Evolutionary conservation across 2,888 invertebrate genomes (phyloP), one percentile per base, ranked within the genome.

Genomic region (Globia sparganii): DNA sequence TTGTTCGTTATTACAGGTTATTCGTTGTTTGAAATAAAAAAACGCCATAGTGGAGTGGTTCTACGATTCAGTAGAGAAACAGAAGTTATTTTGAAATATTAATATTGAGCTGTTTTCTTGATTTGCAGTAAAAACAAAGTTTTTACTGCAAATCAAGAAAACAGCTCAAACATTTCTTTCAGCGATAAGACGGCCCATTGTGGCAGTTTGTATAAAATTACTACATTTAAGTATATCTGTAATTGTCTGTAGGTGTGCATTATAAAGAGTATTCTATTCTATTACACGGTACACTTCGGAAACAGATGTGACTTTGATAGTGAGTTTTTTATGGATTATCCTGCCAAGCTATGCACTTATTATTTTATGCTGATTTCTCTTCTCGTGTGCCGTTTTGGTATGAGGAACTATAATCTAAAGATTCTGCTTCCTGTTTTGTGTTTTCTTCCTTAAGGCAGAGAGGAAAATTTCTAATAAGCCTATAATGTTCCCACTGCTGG

Each of bases 1-100:
- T n/a, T n/a, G n/a, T n/a, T n/a, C n/a, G n/a, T n/a, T n/a, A n/a
- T n/a, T n/a, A n/a, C n/a, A n/a, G n/a, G n/a, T n/a, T 46, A 53
- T 40, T 61, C 37, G 13, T 77, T 77, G 37, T 61, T 59, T 78
- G 34, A 11, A 62, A 40, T 66, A 15, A 28, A 46, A 68, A 18
- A 0, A 62, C 15, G 31, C 21, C 62, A 31, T 9, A 18, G n/a
- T 64, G 18, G 9, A 64, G 2, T 25, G 25, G 8, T 46, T 69
- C 15, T 28, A 28, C 28, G 15, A 46, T 69, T 28, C 28, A 28
- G 8, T 11, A 49, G 4, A 67, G 4, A 67, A 13, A 21, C 3
- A 34, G 4, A 21, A 68, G 21, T 53, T 5, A 4, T 72, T 4
- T 6, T 40, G 25, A 62, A 43, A 25, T 25, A 70, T 62, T 25